Evolutionary conservation across 2,888 invertebrate species (phyloP), one percentile per base, ranked within the genome.

Genomic region (Calephelis perditalis): DNA sequence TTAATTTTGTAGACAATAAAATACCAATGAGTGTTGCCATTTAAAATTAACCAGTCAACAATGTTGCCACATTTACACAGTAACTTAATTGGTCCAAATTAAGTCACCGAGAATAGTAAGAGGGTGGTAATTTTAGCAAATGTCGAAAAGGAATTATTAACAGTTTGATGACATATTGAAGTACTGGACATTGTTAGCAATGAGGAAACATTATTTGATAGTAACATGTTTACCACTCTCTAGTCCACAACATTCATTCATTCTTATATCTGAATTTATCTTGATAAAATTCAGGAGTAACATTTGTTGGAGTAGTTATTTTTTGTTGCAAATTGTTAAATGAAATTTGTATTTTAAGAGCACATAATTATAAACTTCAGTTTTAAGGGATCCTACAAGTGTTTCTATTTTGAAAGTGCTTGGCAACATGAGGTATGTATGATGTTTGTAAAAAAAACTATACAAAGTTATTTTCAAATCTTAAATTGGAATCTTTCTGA

Each of bases 191-290:
- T 58, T 44, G 43, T 59, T 57, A 59, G 49, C 47, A 62, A 36
- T 56, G 58, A 58, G 49, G 37, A 58, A 54, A 59, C 35, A 55
- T 59, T 54, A 56, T 60, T 61, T 59, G 37, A 59, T 56, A 58
- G 46, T 56, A 49, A 54, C 26, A 62, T 54, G 52, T 65, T 68
- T 71, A 68, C 72, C 71, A 70, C 71, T 69, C 69, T 69, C 71
- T 63, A 66, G 62, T 63, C 65, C 58, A 69, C 68, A 69, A 74
- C 73, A 73, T 67, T 71, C 63, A 72, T 67, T 68, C 65, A 62
- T 64, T 63, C 65, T 64, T 26, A 60, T 52, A 60, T 47, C 57
- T 61, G 59, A 66, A 67, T 52, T 65, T 64, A 59, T 61, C 64
- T 63, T 47, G 62, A 54, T 36, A 40, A 49, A 55, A 56, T n/a